phyloP scores from a whole-genome alignment of 2,113 vertebrate genomes.

The Coptodon bakossiorum region DNA sequence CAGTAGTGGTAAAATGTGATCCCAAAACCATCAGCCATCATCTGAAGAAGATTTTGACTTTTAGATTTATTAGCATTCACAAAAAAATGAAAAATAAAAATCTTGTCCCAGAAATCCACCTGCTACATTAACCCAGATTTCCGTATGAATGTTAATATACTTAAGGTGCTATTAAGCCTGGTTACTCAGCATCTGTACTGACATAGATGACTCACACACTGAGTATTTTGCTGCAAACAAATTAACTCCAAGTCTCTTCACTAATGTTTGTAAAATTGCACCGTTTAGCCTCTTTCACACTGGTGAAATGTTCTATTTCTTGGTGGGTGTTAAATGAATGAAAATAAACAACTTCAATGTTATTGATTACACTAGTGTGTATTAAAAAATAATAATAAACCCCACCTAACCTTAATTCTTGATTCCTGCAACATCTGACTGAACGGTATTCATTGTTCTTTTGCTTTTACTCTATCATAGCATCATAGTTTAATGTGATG shows the following conservation, averaged over 20 bases:
- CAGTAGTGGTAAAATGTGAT: neutral
- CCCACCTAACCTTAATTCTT: neutral
- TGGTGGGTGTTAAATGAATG: neutral
- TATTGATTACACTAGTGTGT: neutral
- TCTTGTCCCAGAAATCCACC: neutral
- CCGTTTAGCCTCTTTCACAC: neutral
- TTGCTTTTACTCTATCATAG: neutral
- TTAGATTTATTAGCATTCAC: neutral
- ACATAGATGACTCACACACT: neutral
- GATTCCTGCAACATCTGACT: neutral
- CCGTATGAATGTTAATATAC: neutral
- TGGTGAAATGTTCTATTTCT: neutral
- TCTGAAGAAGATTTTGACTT: neutral
- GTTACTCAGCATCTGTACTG: neutral
- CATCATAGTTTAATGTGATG: neutral
- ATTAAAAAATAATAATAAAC: neutral
- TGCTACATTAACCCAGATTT: neutral
- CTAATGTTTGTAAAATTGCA: neutral
- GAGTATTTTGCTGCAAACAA: neutral
- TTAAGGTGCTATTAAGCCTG: neutral
- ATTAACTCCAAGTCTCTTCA: neutral
- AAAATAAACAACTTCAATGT: neutral
- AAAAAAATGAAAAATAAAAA: neutral
- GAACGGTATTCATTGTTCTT: neutral
- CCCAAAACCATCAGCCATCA: neutral